Conservation (phyloP, 2,888 invertebrate genomes). For the Cheilosia scutellata region DNA sequence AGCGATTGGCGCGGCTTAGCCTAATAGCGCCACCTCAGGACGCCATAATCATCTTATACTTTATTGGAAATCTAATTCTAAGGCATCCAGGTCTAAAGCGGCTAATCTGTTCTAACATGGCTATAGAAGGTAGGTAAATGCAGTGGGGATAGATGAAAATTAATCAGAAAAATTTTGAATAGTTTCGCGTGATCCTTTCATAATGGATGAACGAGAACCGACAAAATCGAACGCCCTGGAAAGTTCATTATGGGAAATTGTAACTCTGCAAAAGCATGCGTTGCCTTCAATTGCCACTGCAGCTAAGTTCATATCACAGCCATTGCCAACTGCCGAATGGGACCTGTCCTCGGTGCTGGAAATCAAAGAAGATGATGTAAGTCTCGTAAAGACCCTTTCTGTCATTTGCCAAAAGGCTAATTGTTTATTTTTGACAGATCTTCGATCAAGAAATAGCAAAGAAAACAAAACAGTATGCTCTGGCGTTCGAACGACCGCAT, state of each 20-base stretch:
- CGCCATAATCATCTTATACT: conserved; percentile 90
- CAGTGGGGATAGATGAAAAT: background rate
- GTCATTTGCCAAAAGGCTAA: background rate
- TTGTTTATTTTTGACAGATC: conserved; percentile 84
- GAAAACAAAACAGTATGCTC: conserved; percentile 89
- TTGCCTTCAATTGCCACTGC: conserved; percentile 89
- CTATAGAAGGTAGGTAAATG: conserved; percentile 81
- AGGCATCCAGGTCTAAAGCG: conserved; percentile 93
- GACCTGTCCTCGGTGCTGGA: conserved; percentile 89
- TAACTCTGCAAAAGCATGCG: conserved; percentile 90
- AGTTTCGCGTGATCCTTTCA: conserved; percentile 90
- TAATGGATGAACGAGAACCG: conserved; percentile 92
- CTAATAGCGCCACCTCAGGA: conserved; percentile 93
- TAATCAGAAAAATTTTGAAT: conserved; percentile 34
- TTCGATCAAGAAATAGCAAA: conserved; percentile 92
- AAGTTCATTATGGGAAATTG: conserved; percentile 97
- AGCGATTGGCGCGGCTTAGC: conserved; percentile 93
- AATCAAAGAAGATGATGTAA: conserved; percentile 87
- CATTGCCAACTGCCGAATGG: conserved; percentile 88
- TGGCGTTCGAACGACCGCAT: conserved; percentile 90
- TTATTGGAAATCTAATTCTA: conserved; percentile 93
- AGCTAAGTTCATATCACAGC: conserved; percentile 89
- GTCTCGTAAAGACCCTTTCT: conserved; percentile 56
- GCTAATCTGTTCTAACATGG: conserved; percentile 86
- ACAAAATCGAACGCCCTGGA: conserved; percentile 91